Conservation (phyloP, 2,888 invertebrate species). For the Chrysina gloriosa region DNA sequence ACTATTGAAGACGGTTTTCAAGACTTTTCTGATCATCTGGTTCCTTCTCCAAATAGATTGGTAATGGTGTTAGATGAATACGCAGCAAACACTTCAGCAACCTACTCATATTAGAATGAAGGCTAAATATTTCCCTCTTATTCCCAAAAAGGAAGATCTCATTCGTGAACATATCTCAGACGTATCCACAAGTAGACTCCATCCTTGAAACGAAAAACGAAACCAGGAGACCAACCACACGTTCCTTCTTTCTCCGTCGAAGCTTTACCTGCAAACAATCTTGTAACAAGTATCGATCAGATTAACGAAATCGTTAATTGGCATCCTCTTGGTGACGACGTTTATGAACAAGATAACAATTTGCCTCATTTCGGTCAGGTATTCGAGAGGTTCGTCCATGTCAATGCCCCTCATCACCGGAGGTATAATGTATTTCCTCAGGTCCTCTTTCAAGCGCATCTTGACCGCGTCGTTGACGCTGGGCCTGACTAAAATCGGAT, state of each 20-base stretch:
- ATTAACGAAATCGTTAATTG: slow-evolving; percentile 64
- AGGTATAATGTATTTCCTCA: slow-evolving; percentile 70
- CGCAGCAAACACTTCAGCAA: too few relatives aligned
- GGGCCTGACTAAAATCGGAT: slow-evolving; percentile 63
- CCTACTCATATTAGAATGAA: too few relatives aligned
- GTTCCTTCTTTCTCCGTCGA: too few relatives aligned
- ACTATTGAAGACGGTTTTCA: too few relatives aligned
- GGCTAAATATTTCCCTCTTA: neutral
- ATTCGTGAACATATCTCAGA: too few relatives aligned
- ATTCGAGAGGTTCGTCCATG: slow-evolving; percentile 76
- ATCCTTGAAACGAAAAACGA: too few relatives aligned
- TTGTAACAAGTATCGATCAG: slow-evolving; percentile 69
- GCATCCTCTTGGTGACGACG: slow-evolving; percentile 66
- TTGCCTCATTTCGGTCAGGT: slow-evolving; percentile 78
- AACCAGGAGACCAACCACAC: too few relatives aligned
- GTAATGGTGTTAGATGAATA: too few relatives aligned
- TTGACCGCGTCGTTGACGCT: slow-evolving; percentile 65
- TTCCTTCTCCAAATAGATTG: too few relatives aligned
- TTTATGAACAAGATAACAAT: slow-evolving; percentile 77
- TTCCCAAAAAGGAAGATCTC: neutral
- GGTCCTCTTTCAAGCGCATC: slow-evolving; percentile 62
- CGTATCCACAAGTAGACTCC: too few relatives aligned
- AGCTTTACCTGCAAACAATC: slow-evolving; percentile 65
- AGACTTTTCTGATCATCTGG: too few relatives aligned
- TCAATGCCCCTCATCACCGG: slow-evolving; percentile 74